Evolutionary conservation across 2,113 vertebrate genomes (phyloP), one percentile per base, ranked within the genome.

Genomic region (Empidonax alnorum): DNA sequence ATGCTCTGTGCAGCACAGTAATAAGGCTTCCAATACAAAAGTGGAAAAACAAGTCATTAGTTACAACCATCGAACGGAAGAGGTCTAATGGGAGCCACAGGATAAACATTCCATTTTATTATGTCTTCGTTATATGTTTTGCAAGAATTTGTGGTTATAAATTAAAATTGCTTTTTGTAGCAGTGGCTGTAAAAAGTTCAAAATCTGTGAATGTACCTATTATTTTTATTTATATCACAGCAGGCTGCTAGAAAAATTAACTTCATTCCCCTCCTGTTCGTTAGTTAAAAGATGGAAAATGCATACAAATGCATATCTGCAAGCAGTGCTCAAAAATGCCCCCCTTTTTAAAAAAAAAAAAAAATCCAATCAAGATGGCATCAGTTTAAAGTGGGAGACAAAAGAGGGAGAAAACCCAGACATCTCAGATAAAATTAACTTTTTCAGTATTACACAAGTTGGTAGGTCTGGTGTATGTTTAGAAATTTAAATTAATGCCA

Each of bases 41-140:
- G 96, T 94, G 78, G 96, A 97, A 97, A 98, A 98, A 97, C 97
- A 98, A 98, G 96, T 97, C 97, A 96, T 98, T 97, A 97, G 96
- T 97, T 97, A 93, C 82, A 96, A 47, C 92, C 94, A 50, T 93
- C 56, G 78, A 97, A 97, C 58, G 73, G 94, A 98, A 97, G 89
- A 96, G 96, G 96, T 88, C 97, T 98, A 97, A 97, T 97, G 92
- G 33, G 95, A 97, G 95, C 93, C 95, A 96, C 94, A 90, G 94
- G 94, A 96, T 96, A 97, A 97, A 95, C 84, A 93, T 94, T 96
- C 94, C 86, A 86, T 96, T 97, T 98, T 97, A 97, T 97, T 97
- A 96, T 86, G 94, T 89, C 95, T 97, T 96, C 41, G 23, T 97
- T 97, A 82, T 87, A 91, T 96, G 88, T 97, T 98, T 97, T 97